These are phyloP conservation scores for Drosophila tani DNA, from an alignment of 1,140 invertebrate species.

Conservation along the genomic window DNA sequence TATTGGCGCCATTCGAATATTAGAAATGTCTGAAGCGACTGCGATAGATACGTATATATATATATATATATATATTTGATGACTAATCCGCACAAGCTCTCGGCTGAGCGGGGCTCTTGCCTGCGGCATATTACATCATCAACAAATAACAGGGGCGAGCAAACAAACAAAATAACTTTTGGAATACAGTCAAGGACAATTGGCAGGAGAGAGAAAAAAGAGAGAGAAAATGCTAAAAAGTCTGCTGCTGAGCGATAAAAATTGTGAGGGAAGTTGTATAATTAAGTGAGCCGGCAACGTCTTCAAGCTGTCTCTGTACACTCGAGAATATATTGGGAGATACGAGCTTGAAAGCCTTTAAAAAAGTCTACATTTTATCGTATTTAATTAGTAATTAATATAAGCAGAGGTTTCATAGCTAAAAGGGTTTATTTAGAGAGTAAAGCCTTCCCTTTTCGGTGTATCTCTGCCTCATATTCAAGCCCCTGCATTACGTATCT, in stretches of 20 bases:
- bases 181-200: conserved; percentile 47
- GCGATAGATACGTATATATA: conserved; percentile 3
- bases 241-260: not conserved
- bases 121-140: conserved; percentile 57
- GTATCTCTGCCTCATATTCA: not conserved
- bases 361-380: no score
- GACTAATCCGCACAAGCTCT: conserved; percentile 36
- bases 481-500: not conserved
- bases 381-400: no score
- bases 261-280: conserved; percentile 35
- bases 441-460: not conserved
- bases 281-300: conserved; percentile 26
- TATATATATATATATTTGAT: conserved; percentile 32
- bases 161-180: conserved; percentile 53
- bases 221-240: not conserved
- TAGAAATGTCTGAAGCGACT: conserved; percentile 39
- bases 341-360: not conserved
- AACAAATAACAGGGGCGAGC: conserved; percentile 32
- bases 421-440: no score
- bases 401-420: no score
- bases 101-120: conserved; percentile 17
- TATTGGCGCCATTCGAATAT: conserved; percentile 46
- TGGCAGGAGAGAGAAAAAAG: not conserved
- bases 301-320: conserved; percentile 3
- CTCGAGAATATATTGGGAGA: not conserved